phyloP scores from a whole-genome alignment of 2,797 vertebrate genomes.

The Dryobates pubescens region DNA sequence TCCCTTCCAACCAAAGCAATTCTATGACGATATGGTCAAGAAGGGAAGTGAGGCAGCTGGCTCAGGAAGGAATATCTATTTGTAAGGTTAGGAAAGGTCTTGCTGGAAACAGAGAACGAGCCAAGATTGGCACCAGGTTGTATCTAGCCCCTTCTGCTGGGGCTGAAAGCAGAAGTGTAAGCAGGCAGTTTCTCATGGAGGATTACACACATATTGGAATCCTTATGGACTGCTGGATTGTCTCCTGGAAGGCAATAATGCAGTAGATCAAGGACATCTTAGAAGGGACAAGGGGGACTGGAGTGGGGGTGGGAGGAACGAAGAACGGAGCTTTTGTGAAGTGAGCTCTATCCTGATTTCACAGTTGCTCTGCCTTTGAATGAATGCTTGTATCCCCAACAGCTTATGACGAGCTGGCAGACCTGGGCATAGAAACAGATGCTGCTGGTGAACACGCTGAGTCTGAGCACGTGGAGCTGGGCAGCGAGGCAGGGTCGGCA shows the following conservation, averaged over 20 bases:
- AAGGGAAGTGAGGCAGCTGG: neutral
- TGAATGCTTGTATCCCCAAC: neutral
- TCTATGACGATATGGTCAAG: neutral
- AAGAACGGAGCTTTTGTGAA: neutral
- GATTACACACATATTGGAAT: neutral
- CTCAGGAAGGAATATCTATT: neutral
- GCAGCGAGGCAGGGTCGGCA: constrained; percentile 6
- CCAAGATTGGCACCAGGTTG: neutral
- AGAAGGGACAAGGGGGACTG: neutral
- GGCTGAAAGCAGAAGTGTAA: neutral
- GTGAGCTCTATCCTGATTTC: neutral
- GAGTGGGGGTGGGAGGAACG: neutral
- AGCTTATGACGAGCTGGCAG: neutral
- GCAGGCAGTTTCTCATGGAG: neutral
- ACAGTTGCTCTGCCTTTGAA: neutral
- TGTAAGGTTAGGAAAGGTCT: neutral
- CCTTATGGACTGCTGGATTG: neutral
- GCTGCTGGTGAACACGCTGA: neutral
- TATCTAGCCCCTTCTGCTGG: neutral
- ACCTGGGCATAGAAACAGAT: neutral
- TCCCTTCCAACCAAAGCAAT: no score
- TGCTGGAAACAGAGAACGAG: neutral
- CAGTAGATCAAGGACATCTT: neutral
- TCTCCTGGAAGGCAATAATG: neutral
- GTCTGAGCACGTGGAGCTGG: neutral